phyloP scores from a whole-genome alignment of 2,113 vertebrate genomes.

The Rhea americana region DNA sequence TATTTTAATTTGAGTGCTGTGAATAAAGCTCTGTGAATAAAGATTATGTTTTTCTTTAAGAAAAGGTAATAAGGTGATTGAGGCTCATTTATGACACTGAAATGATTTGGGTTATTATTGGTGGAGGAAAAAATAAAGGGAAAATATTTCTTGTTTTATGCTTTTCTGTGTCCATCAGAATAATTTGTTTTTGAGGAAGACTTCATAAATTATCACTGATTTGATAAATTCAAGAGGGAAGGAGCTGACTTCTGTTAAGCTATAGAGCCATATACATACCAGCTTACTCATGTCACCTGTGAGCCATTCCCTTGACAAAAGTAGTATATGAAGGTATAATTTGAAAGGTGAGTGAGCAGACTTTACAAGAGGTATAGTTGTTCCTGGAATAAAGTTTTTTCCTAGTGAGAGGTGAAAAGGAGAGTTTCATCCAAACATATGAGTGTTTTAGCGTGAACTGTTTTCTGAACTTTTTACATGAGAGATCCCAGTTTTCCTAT shows the following conservation, averaged over 20 bases:
- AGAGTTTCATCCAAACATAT: background rate
- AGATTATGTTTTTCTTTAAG: too few relatives aligned
- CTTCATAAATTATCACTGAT: background rate
- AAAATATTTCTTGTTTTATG: background rate
- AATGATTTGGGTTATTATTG: background rate
- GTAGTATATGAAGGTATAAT: background rate
- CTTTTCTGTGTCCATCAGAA: too few relatives aligned
- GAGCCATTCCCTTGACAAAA: background rate
- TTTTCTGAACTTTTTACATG: background rate
- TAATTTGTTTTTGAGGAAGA: too few relatives aligned
- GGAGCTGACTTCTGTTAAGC: background rate
- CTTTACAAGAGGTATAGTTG: background rate
- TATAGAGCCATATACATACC: background rate
- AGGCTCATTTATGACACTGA: background rate
- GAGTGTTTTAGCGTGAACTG: background rate
- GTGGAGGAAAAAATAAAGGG: background rate
- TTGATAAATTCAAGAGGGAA: background rate
- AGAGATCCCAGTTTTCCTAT: accelerated
- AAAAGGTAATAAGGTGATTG: background rate
- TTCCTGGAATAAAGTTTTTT: too few relatives aligned
- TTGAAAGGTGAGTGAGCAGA: background rate
- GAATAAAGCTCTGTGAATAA: too few relatives aligned
- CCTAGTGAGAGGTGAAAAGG: too few relatives aligned
- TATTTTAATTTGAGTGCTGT: too few relatives aligned
- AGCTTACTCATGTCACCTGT: background rate